These are phyloP conservation scores for Nephotettix cincticeps DNA, from an alignment of 1,140 invertebrate genomes.

Conservation along the genomic window DNA sequence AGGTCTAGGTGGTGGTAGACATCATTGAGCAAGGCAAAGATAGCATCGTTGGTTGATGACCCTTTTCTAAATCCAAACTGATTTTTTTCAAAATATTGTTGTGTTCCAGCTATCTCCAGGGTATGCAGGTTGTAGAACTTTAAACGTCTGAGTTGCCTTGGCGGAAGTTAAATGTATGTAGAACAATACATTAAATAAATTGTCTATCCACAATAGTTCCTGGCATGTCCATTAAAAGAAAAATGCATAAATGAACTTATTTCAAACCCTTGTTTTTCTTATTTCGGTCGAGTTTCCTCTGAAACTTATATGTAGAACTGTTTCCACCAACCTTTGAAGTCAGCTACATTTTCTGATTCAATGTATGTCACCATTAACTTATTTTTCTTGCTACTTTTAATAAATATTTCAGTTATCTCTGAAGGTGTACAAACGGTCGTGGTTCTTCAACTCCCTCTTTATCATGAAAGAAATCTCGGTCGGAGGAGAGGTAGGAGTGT, in stretches of 20 bases:
- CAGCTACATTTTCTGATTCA: constrained; percentile 21
- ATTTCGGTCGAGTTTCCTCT: constrained; percentile 3
- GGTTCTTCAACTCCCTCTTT: constrained; percentile 25
- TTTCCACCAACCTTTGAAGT: constrained; percentile 30
- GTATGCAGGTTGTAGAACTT: neutral
- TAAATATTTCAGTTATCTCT: constrained; percentile 3
- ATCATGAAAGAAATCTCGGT: constrained; percentile 34
- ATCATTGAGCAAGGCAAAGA: too few relatives aligned
- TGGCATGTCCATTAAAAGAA: neutral
- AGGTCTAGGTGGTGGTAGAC: too few relatives aligned
- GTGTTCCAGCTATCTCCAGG: too few relatives aligned
- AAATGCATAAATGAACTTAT: constrained; percentile 23
- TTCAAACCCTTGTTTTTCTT: constrained; percentile 21
- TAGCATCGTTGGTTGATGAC: too few relatives aligned
- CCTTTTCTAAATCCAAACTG: too few relatives aligned
- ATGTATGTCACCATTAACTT: constrained; percentile 16
- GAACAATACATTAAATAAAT: constrained; percentile 21
- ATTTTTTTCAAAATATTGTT: too few relatives aligned
- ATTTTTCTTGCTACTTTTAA: constrained; percentile 19
- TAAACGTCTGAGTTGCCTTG: neutral
- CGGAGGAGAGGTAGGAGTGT: constrained; percentile 33
- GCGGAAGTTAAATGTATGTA: constrained; percentile 18
- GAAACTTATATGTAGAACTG: constrained; percentile 25
- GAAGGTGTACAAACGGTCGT: constrained; percentile 25
- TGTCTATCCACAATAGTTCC: neutral